Base-by-base conservation (phyloP, 2,113 vertebrate species). In the Meleagris gallopavo region DNA sequence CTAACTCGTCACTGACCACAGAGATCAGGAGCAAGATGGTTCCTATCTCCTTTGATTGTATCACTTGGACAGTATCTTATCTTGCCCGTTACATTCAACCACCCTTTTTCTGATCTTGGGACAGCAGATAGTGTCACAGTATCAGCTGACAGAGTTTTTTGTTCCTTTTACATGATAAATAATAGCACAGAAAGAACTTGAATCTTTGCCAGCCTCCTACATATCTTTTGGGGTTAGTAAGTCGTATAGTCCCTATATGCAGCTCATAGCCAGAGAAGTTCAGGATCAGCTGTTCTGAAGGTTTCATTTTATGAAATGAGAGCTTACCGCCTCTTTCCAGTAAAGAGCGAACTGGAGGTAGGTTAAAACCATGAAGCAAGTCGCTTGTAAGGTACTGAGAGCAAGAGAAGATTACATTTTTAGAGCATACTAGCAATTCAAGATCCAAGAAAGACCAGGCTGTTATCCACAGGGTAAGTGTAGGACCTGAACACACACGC, bases 161-260 rank as follows among this genome's bases (percentile, higher is more conserved):
- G 58, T 88, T 45, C 9, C 4, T 72, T 91, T 55, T n/a, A 3
- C 45, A 4, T 17, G 27, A 11, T 3, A 77, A 88, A 2, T 32
- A 60, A n/a, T 16, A 41, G 34, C 50, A 64, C 34, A 2, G 1
- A 27, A 78, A 84, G 18, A n/a, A 48, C 15, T 75, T 90, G 9
- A 72, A 36, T 62, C 15, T 74, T 61, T 84, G 15, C 36, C 34
- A 34, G 32, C 64, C 14, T 86, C 41, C 38, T 55, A 43, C 32
- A 10, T 0, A 0, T 60, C 50, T n/a, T 64, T 22, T 16, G 74
- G 30, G 10, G 32, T 17, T 66, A 30, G 7, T n/a, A 21, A 1
- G 5, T 27, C 40, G 5, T 20, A 43, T 32, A 64, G 67, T 61
- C 6, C 12, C 8, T 4, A 17, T 5, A 8, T 20, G 29, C 1